phyloP scores from a whole-genome alignment of 1,140 invertebrate species.

The Diabrotica undecimpunctata region DNA sequence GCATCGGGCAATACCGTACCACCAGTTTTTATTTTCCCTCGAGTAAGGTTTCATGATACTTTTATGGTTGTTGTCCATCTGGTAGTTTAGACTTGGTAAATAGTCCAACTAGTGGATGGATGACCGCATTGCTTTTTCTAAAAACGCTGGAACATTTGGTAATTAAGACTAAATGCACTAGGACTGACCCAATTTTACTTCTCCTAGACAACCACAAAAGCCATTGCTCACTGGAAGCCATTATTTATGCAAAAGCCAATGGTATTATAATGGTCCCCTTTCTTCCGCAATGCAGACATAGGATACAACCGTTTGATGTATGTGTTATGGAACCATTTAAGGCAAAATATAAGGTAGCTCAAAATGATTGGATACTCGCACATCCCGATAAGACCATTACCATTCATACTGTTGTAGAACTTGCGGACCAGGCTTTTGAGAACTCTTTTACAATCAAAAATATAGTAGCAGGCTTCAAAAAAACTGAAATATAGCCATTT shows the following conservation, averaged over 20 bases:
- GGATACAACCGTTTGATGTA: slow-evolving; percentile 1
- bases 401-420: slow-evolving; percentile 5
- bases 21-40: too few relatives aligned
- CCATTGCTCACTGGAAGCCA: too few relatives aligned
- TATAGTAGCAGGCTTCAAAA: slow-evolving; percentile 4
- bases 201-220: too few relatives aligned
- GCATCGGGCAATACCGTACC: slow-evolving; percentile 15
- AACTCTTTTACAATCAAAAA: too few relatives aligned
- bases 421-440: slow-evolving; percentile 3
- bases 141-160: slow-evolving; percentile 12
- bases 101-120: slow-evolving; percentile 15
- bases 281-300: slow-evolving; percentile 7
- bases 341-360: slow-evolving; percentile 4
- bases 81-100: too few relatives aligned
- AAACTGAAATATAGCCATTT: slow-evolving; percentile 5
- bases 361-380: background rate
- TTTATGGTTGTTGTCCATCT: slow-evolving; percentile 7
- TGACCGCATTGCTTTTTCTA: slow-evolving; percentile 12
- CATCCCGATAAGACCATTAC: slow-evolving; percentile 5
- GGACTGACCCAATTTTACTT: slow-evolving; percentile 11
- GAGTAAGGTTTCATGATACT: slow-evolving; percentile 11
- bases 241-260: too few relatives aligned
- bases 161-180: slow-evolving; percentile 11
- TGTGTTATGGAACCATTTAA: slow-evolving; percentile 3
- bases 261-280: too few relatives aligned